Evolutionary conservation across 2,113 vertebrate genomes (phyloP).

Genomic region (Callipepla squamata): DNA sequence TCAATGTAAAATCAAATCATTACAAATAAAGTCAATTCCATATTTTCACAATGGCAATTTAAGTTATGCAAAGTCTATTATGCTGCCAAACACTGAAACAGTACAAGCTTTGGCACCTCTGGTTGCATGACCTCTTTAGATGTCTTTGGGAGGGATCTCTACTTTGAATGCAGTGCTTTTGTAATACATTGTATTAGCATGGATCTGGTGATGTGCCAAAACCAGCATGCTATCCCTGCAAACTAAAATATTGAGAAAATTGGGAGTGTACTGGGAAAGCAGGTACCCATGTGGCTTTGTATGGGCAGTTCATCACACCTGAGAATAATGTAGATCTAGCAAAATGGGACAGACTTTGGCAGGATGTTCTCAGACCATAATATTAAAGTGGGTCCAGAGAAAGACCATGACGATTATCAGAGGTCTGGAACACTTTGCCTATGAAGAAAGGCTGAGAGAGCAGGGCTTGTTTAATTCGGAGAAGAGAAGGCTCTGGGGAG

Average conservation of each 20-base stretch:
- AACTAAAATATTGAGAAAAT: neutral
- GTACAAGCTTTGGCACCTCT: neutral
- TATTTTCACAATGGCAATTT: neutral
- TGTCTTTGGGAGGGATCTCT: neutral
- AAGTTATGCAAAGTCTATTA: too few relatives aligned
- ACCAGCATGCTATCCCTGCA: rapidly evolving
- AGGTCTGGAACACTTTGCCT: neutral
- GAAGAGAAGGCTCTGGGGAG: neutral
- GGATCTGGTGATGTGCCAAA: too few relatives aligned
- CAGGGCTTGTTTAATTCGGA: neutral
- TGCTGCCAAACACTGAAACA: neutral
- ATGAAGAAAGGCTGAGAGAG: neutral
- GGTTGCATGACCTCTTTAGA: neutral
- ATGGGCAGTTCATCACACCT: neutral
- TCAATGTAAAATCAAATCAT: neutral
- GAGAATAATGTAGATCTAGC: conserved; percentile 17
- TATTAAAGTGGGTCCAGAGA: neutral
- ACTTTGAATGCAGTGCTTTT: neutral
- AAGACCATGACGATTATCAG: neutral
- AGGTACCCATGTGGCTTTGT: neutral
- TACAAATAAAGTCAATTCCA: neutral
- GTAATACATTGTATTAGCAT: neutral
- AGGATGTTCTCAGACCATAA: conserved; percentile 13
- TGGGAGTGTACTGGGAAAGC: neutral
- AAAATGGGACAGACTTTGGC: neutral